Base-by-base conservation (phyloP, 2,888 invertebrate species). In the Cecidostiba fungosa region DNA sequence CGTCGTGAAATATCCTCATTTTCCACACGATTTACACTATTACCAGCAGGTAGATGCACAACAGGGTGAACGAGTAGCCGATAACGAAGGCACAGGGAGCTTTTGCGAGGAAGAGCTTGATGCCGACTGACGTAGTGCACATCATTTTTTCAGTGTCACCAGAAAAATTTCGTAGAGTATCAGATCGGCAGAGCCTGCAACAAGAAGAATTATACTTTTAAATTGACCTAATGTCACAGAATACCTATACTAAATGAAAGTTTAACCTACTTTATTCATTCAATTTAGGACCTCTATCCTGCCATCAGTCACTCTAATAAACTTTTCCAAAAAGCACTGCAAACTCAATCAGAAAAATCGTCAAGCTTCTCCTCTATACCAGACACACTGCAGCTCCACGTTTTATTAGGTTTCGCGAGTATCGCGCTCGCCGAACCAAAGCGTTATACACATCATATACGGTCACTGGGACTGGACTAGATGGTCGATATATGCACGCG, bases 11-110 rank as follows among this genome's bases (percentile, higher is more conserved):
- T 19, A 10, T 32, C 66, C 66, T 77, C 84, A 84, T 78, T 84
- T 23, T 78, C 6, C 14, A 2, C 8, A 4, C 14, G 29, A 6
- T 39, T 82, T 59, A 85, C 16, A 85, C 12, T 6, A 78, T 6
- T 4, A 74, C 29, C 36, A 78, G 2, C 62, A 82, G 43, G 36
- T 79, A 85, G 19, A 85, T 85, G 59, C 82, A 82, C 26, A 82
- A 29, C 6, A 85, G n/a, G 4, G 78, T 85, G 54, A 74, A 70
- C 14, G 69, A 59, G 39, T 83, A 83, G 29, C 79, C 76, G 2
- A 79, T 12, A 36, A 66, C 82, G n/a, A 79, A 82, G 26, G 43
- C 16, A 16, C 47, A 70, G 0, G 82, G 59, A 26, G 29, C 29
- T 2, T 79, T 76, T 6, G 69, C 74, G 6, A 76, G 26, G 47